These are phyloP conservation scores for Apodemus sylvaticus DNA, from an alignment of 2,113 vertebrate genomes.

Conservation along the genomic window DNA sequence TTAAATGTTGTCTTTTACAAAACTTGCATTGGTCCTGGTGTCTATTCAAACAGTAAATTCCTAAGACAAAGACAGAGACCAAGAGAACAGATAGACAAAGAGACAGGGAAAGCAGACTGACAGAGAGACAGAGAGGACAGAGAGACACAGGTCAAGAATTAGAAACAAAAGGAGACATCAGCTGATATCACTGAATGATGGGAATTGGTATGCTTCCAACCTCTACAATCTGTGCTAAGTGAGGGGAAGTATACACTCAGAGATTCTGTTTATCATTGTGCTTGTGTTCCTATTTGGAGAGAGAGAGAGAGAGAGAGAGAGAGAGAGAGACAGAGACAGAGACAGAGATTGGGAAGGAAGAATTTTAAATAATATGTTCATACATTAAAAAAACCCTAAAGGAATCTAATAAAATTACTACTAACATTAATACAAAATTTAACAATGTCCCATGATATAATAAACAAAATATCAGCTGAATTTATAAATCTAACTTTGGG, in stretches of 20 bases:
- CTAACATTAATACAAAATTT: constrained; percentile 4
- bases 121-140: no score
- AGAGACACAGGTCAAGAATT: no score
- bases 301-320: no score
- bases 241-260: not conserved
- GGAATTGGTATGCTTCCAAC: not conserved
- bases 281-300: not conserved
- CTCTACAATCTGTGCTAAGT: not conserved
- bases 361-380: not conserved
- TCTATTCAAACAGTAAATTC: no score
- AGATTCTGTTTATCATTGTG: not conserved
- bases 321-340: not conserved
- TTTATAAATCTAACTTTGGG: not conserved
- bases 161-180: not conserved
- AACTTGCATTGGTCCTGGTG: no score
- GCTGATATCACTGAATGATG: not conserved
- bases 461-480: not conserved
- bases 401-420: not conserved
- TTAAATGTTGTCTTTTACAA: no score
- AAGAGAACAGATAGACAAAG: no score
- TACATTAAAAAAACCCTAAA: not conserved
- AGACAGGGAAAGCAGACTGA: no score
- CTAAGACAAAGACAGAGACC: no score
- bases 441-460: not conserved
- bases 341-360: not conserved